Conservation (phyloP, 2,797 vertebrate species). For the Phrynocephalus forsythii region DNA sequence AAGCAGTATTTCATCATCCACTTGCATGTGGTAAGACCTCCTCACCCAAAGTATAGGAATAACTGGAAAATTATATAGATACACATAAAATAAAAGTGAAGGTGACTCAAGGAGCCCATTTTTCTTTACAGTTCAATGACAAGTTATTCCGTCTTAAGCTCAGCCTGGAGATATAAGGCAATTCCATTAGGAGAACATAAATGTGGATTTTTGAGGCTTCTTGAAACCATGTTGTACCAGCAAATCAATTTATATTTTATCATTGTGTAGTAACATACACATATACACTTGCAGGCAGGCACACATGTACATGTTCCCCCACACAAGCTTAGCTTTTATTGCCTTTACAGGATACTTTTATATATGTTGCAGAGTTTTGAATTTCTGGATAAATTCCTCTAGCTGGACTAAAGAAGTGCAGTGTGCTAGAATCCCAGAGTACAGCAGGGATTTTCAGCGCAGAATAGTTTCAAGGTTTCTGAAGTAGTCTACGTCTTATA, state of each 20-base stretch:
- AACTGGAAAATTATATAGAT: conserved; percentile 32
- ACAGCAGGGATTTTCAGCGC: too few relatives aligned
- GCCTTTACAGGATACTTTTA: not conserved
- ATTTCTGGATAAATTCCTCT: too few relatives aligned
- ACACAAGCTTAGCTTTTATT: not conserved
- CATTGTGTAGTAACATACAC: not conserved
- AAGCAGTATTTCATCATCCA: conserved; percentile 36
- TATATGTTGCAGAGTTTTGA: not conserved
- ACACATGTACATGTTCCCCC: too few relatives aligned
- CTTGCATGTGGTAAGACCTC: conserved; percentile 43
- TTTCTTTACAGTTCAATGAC: conserved; percentile 38
- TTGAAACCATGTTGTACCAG: conserved; percentile 36
- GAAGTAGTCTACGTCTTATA: too few relatives aligned
- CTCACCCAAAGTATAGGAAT: conserved; percentile 17
- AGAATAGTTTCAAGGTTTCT: too few relatives aligned
- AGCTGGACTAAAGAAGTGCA: too few relatives aligned
- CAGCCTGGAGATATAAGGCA: conserved; percentile 29
- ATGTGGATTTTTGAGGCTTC: conserved; percentile 30
- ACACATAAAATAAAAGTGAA: conserved; percentile 56
- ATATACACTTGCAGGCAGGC: too few relatives aligned
- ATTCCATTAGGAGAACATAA: conserved; percentile 45
- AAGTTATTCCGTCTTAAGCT: conserved; percentile 50
- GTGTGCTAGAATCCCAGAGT: too few relatives aligned
- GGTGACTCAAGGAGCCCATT: conserved; percentile 20
- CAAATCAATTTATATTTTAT: conserved; percentile 12